A percentile compares a stretch with the other conserved stretches of the same genome.
These are phyloP conservation scores for Basileuterus tristriatus DNA, from an alignment of 2,797 vertebrate genomes.

Conservation along the genomic window DNA sequence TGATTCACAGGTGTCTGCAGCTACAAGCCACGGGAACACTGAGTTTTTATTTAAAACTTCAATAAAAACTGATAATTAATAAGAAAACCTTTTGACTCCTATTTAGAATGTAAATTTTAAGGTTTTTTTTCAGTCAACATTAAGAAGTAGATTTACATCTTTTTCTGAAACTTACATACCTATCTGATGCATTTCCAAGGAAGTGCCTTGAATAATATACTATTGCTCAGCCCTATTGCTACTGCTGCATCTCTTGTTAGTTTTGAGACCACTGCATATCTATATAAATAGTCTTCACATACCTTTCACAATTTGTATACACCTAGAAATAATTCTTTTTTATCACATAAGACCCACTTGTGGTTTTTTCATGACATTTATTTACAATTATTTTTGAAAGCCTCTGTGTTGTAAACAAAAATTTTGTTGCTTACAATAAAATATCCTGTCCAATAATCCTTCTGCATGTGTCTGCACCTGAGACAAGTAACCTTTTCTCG, in stretches of 20 bases:
- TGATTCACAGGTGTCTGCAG: neutral
- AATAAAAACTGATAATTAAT: neutral
- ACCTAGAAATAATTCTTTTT: neutral
- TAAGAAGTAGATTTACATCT: neutral
- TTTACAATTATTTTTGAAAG: neutral
- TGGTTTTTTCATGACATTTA: neutral
- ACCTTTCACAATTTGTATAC: neutral
- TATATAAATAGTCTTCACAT: neutral
- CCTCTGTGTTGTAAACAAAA: neutral
- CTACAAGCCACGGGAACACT: neutral
- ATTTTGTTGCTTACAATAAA: neutral
- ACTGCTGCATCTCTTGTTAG: neutral
- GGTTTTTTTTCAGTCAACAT: neutral
- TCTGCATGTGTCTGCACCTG: neutral
- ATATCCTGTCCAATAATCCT: neutral
- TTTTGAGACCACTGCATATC: neutral
- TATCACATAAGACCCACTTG: neutral
- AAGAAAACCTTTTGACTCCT: neutral
- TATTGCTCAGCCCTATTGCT: neutral
- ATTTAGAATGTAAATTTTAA: neutral
- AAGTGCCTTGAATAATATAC: neutral
- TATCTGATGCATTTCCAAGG: neutral
- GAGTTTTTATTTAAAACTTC: neutral
- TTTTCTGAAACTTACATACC: neutral
- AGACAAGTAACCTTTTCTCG: neutral